Evolutionary conservation across 2,888 invertebrate species (phyloP), one percentile per base, ranked within the genome.

Genomic region (Diarsia brunnea): DNA sequence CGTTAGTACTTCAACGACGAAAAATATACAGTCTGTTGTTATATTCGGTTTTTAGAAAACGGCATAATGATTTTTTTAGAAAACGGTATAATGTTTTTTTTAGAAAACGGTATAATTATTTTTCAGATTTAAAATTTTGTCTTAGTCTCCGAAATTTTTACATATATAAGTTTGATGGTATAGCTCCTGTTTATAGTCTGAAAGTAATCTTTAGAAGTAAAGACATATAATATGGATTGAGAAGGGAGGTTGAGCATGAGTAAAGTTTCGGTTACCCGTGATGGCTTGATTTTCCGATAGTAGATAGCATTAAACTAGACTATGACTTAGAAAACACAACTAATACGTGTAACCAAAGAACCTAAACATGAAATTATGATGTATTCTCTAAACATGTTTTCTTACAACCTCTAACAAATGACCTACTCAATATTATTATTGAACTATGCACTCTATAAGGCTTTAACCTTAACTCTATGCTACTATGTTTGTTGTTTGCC

Each of bases 401-500:
- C 4, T 65, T 71, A 69, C 55, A 75, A 72, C 70, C 72, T 84
- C 65, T 49, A 71, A 63, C 69, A 70, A 79, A 83, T 87, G 86
- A 87, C 86, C 87, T 84, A 87, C 82, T 86, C 87, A 84, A 84
- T 81, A 79, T 82, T 86, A 84, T 82, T 86, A 77, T 78, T 82
- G 81, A 85, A 84, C 85, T 88, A 80, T 88, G 81, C 80, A 81
- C 87, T 84, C 75, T 73, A 81, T 79, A 87, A 78, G 82, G 85
- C 69, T 76, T 63, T 61, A 83, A 67, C 78, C 81, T 75, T 89
- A 89, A 86, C 84, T 87, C 81, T 65, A 88, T 85, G 85, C 89
- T 87, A 89, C 87, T 90, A 92, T 90, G 88, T 90, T 89, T 92
- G 91, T 89, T 93, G 93, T 95, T 95, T 93, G 93, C 95, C 95